Evolutionary conservation across 2,888 invertebrate species (phyloP), one percentile per base, ranked within the genome.

Genomic region (Drosophila infuscata): DNA sequence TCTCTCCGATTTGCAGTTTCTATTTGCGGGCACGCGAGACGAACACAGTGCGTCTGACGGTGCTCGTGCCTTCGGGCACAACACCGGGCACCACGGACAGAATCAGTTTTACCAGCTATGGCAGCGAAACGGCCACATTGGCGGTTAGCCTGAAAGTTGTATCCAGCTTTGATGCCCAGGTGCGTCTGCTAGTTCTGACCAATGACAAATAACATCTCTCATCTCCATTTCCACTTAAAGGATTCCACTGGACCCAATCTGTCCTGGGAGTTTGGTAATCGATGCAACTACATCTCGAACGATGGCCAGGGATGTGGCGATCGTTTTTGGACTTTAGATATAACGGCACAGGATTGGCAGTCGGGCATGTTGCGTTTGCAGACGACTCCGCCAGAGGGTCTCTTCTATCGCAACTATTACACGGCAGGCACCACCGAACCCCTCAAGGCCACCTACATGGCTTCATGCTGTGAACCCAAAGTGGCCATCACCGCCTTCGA

Each of bases 381-480:
- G 15, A 94, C 95, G 0, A 93, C 94, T 1, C 95, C 96, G 0
- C 85, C 93, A 25, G 81, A 84, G 8, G 96, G 96, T 0, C 83
- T 97, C 36, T 93, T 94, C 54, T 95, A 96, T 82, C 94, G 94
- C 36, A 94, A 94, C 48, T 94, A 94, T 35, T 97, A 96, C 89
- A 94, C 95, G 11, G 94, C 96, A 0, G 97, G 97, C 1, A 95
- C 96, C 0, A 94, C 94, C 36, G 95, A 95, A 36, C 94, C 95
- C 38, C 94, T 97, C 1, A 93, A 93, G 17, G 96, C 96, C 0
- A 94, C 94, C 4, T 97, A 96, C 91, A 94, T 95, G 25, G 95
- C 96, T 0, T 95, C 95, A 0, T 97, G 97, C 90, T 97, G 97
- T 90, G 94, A 95, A 8, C 95, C 96, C 0, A 94, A 95, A 58